Base-by-base conservation (phyloP, 2,888 invertebrate species). In the Ptilodon capucinus region DNA sequence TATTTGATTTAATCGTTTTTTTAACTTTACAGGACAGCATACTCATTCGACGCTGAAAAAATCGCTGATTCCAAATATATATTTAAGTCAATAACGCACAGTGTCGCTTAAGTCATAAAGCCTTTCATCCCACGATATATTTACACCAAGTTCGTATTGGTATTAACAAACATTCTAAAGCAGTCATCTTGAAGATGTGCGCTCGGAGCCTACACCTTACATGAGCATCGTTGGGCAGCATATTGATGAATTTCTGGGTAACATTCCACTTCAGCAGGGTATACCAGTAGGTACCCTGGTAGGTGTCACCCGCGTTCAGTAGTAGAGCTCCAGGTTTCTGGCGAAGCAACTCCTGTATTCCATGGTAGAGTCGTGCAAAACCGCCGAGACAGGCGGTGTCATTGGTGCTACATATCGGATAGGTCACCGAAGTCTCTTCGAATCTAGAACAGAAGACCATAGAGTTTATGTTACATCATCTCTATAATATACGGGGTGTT, bases 221-320 rank as follows among this genome's bases (percentile, higher is more conserved):
- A 91, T 95, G 94, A 1, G 93, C 97, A 74, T 96, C 96, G 65
- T 95, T 94, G 0, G 94, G 93, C 38, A 97, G 74, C 75, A 93
- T 85, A 70, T 97, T 96, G 64, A 97, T 92, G 69, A 97, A 95
- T 46, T 92, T 81, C 35, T 94, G 93, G 0, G 95, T 95, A 0
- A 95, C 93, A 63, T 94, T 94, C 94, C 95, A 95, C 57, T 94
- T 93, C 44, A 94, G 87, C 7, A 95, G 63, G 19, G 94, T 94
- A 74, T 96, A 97, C 95, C 96, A 97, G 11, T 96, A 89, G 0
- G 96, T 96, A 0, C 97, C 97, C 76, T 96, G 96, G 73, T 93
- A 97, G 63, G 94, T 94, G 76, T 97, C 97, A 0, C 97, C 97
- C 0, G 95, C 97, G 71, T 97, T 95, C 47, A 97, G 76, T 25